Base-by-base conservation (phyloP, 2,113 vertebrate species). In the Pelusios castaneus region DNA sequence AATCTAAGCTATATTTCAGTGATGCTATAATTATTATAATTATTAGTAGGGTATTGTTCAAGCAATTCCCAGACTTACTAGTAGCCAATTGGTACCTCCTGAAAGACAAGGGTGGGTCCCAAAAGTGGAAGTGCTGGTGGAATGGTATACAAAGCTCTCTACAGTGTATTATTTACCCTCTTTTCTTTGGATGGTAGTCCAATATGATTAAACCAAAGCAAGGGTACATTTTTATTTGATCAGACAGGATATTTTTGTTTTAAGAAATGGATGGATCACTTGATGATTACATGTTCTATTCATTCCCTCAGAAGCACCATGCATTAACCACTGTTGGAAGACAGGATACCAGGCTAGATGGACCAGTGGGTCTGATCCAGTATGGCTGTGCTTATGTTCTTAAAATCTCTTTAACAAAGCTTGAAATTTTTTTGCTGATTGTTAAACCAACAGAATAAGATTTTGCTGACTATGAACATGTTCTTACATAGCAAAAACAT, bases 211-310 rank as follows among this genome's bases (percentile, higher is more conserved):
- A 91, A 85, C 41, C 86, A 51, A 51, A 51, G 3, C 25, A 45
- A 58, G 89, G 84, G 82, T 88, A 85, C 70, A 90, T 90, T 94
- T 91, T 82, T 70, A 79, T 91, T 96, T 60, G 27, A 92, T 92
- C 73, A 75, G 89, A 91, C n/a, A 11, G 38, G 21, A 22, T 90
- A 60, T 14, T 91, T 94, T 76, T 87, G 55, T 58, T 91, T 82
- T 67, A 86, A 88, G 51, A 89, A 95, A 52, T 52, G 51, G 51
- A 52, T 52, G 51, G 51, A 13, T 52, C 51, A 52, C 51, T 52
- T 52, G 51, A 52, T 52, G 51, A 52, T 52, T 52, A 52, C 51
- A 14, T 52, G 16, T 16, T 52, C 51, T 52, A 14, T 52, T 52
- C 51, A 52, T 52, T 52, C 51, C 51, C 51, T 52, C 51, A 16